Evolutionary conservation across 2,888 invertebrate genomes (phyloP), one percentile per base, ranked within the genome.

Genomic region (Stegophylla sp.): DNA sequence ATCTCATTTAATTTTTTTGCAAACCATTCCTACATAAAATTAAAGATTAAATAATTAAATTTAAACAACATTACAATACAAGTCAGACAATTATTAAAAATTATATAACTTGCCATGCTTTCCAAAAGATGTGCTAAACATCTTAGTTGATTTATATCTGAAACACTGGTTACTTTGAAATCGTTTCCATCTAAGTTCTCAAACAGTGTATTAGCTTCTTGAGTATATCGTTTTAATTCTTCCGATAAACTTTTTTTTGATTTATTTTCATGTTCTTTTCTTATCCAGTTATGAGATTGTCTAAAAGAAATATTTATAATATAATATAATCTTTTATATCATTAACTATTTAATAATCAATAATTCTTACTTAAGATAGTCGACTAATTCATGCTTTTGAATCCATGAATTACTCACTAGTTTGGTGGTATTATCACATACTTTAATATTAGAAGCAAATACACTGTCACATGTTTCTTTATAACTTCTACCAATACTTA

Each of bases 381-480:
- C 88, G 85, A 93, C 95, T 83, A 98, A 97, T 86, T 98, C 97
- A 85, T 96, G 96, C 87, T 98, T 97, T 84, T 95, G 94, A 0
- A 97, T 90, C 97, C 97, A 95, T 15, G 92, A 91, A 0, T 94
- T 93, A 85, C 93, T 94, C 84, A 94, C 93, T 82, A 95, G 92
- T 82, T 92, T 88, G 84, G 92, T 90, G 85, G 94, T 93, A 85
- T 94, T 93, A 0, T 91, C 89, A 84, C 93, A 93, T 0, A 92
- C 91, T 85, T 93, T 93, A 0, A 93, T 93, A 83, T 93, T 92
- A 64, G 91, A 91, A 82, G 90, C 88, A 86, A 94, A 94, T 0
- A 92, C 92, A 1, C 90, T 89, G 83, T 91, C 90, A 85, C 93
- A 93, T 15, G 91, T 92, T 84, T 93, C 93, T 23, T 91, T 89